phyloP scores from a whole-genome alignment of 2,113 vertebrate genomes.

The Oryzias melastigma region DNA sequence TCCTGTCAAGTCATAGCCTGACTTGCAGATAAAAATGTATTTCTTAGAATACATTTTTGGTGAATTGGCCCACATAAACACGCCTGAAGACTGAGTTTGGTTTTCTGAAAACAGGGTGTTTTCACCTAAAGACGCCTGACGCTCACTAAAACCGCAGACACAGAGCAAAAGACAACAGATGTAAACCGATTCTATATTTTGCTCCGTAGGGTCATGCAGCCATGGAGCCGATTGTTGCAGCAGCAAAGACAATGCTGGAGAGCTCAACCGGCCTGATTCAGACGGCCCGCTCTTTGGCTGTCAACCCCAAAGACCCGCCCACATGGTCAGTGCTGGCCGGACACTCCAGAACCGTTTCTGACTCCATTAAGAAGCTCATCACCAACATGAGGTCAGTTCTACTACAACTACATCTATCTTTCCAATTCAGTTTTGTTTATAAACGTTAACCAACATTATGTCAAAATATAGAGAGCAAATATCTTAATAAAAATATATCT shows the following conservation, averaged over 20 bases:
- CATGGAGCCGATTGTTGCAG: conserved; percentile 91
- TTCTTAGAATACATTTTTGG: no score
- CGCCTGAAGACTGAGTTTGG: no score
- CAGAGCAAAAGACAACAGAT: background rate
- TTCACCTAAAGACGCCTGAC: no score
- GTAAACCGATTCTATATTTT: background rate
- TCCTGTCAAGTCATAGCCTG: background rate
- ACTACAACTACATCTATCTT: no score
- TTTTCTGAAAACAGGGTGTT: no score
- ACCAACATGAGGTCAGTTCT: conserved; percentile 91
- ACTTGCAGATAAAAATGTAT: background rate
- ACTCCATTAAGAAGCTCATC: conserved; percentile 98
- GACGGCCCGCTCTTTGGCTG: conserved; percentile 91
- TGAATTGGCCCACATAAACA: no score
- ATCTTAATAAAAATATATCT: no score
- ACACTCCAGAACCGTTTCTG: conserved; percentile 94
- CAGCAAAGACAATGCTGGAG: conserved; percentile 92
- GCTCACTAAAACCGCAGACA: no score
- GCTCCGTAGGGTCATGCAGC: conserved; percentile 84
- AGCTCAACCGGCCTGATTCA: conserved; percentile 94
- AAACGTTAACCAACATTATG: no score
- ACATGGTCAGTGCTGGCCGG: conserved; percentile 94
- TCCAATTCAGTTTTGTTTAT: no score
- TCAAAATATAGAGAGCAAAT: no score
- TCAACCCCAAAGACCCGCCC: conserved; percentile 94